Evolutionary conservation across 2,113 vertebrate species (phyloP).

Genomic region (Thunnus maccoyii): DNA sequence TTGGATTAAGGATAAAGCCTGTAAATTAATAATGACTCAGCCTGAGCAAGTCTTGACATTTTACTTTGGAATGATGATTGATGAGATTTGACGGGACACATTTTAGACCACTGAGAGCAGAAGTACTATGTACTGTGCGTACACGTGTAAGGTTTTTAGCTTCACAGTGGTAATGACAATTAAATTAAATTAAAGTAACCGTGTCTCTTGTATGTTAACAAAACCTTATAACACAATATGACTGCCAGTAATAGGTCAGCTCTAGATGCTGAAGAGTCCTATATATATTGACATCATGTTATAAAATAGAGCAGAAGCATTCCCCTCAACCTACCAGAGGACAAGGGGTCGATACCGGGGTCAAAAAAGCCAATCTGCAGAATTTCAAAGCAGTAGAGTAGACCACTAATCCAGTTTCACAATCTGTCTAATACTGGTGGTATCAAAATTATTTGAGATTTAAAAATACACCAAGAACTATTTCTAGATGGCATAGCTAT

Average conservation of each 20-base stretch:
- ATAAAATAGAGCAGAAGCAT: not conserved
- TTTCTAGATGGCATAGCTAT: slow-evolving; percentile 25
- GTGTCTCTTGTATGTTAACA: not conserved
- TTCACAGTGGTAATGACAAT: not conserved
- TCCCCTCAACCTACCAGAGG: not conserved
- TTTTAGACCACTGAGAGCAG: not conserved
- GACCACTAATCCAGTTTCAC: not conserved
- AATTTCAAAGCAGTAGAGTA: not conserved
- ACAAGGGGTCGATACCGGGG: not conserved
- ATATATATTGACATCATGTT: not conserved
- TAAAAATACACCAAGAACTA: slow-evolving; percentile 49
- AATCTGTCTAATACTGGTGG: not conserved
- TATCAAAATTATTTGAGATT: slow-evolving; percentile 1
- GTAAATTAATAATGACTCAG: not conserved
- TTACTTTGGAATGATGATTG: not conserved
- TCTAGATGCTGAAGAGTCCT: not conserved
- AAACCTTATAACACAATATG: not conserved
- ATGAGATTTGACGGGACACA: not conserved
- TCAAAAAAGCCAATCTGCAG: not conserved
- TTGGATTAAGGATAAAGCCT: not conserved
- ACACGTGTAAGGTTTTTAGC: not conserved
- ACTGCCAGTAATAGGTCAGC: not conserved
- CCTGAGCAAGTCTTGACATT: not conserved
- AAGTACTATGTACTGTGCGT: too few relatives aligned
- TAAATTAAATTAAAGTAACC: not conserved